Evolutionary conservation across 2,888 invertebrate species (phyloP), one percentile per base, ranked within the genome.

Genomic region (Microchrysa polita): DNA sequence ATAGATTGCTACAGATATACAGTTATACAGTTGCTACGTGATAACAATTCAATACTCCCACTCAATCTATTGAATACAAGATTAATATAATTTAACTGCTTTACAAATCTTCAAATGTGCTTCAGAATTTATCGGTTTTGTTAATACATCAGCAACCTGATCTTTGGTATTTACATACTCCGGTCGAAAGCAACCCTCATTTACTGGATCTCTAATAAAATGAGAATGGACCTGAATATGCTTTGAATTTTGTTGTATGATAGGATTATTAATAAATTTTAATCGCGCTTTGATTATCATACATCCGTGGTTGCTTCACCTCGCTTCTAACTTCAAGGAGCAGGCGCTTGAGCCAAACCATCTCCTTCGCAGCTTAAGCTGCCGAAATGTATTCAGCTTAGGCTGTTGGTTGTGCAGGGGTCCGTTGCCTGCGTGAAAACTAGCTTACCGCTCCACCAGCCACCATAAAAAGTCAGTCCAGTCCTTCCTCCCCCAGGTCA

Each of bases 351-450:
- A 81, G 61, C 81, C 81, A 82, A 7, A 82, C 75, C 7, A 78
- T 22, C 67, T 81, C 80, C 69, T 78, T 78, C 7, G 77, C 73
- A 10, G 77, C 78, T 71, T 78, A 77, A 74, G 78, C 79, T 5
- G 79, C 80, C 18, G 81, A 80, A 12, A 81, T 78, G 57, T 79
- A 77, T 72, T 81, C 80, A 0, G 81, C 79, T 55, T 76, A 74
- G 1, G 76, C 81, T 5, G 80, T 79, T 0, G 80, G 81, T 27
- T 80, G 75, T 16, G 80, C 75, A 14, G 82, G 80, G 5, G 76
- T 74, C 67, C 77, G 72, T 75, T 82, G 82, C 48, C 78, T 63
- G 73, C 79, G 74, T 44, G 80, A 81, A n/a, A 67, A 44, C 81
- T 81, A 82, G 0, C 78, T 76, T 2, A 82, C 77, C 0, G 78